Evolutionary conservation across 2,113 vertebrate species (phyloP).

Genomic region (Myotis brandtii): DNA sequence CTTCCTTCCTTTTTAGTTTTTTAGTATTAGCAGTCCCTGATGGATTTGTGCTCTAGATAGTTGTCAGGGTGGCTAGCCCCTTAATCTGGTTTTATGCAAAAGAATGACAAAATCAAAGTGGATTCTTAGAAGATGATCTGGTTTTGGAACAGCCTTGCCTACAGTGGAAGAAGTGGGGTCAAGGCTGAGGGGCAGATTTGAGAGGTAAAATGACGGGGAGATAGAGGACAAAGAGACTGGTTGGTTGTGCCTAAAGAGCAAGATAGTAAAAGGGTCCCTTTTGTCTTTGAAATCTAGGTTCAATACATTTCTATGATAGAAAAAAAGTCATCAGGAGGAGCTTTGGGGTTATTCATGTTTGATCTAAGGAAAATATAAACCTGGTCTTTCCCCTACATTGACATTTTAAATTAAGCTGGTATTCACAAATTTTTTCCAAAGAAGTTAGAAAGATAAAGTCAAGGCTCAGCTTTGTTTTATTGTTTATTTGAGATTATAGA

Average conservation of each 20-base stretch:
- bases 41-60: too few species aligned
- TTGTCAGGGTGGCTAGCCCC: background rate
- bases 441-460: background rate
- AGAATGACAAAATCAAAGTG: background rate
- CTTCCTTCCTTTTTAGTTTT: background rate
- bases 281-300: background rate
- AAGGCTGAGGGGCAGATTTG: background rate
- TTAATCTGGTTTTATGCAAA: background rate
- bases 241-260: background rate
- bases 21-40: background rate
- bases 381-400: background rate
- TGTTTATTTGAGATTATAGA: slow-evolving; percentile 38
- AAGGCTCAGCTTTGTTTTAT: slow-evolving; percentile 45
- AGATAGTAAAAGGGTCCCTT: background rate
- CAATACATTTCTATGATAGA: background rate
- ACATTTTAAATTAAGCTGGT: slow-evolving; percentile 31
- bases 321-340: background rate
- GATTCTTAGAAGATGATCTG: background rate
- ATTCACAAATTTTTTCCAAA: background rate
- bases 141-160: background rate
- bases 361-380: slow-evolving; percentile 10
- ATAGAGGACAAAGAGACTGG: background rate
- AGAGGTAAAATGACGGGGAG: background rate
- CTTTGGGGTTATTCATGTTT: background rate
- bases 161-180: background rate